Evolutionary conservation across 2,888 invertebrate species (phyloP).

Genomic region (Gisinianus flammeolus): DNA sequence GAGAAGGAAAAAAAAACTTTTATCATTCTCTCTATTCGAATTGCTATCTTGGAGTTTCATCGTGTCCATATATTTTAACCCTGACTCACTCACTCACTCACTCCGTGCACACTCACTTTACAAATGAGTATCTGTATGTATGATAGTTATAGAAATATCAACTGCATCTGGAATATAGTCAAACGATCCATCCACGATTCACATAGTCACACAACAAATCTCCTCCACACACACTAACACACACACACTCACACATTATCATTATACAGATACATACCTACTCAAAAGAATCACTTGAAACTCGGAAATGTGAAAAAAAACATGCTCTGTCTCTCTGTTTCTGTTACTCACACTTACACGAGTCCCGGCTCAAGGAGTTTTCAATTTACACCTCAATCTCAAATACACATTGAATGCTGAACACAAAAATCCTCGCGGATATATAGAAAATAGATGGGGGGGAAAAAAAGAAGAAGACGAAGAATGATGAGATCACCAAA

Average conservation of each 20-base stretch:
- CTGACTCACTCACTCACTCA: slow-evolving; percentile 11
- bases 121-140: not conserved
- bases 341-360: not conserved
- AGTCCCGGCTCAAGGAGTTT: slow-evolving; percentile 35
- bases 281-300: slow-evolving; percentile 6
- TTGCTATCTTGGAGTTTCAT: slow-evolving; percentile 6
- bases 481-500: slow-evolving; percentile 16
- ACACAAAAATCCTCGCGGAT: not conserved
- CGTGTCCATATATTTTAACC: not conserved
- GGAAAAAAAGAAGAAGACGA: not conserved
- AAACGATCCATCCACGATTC: not conserved
- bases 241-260: too few relatives aligned
- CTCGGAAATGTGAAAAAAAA: slow-evolving; percentile 2
- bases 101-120: not conserved
- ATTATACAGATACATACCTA: not conserved
- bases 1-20: slow-evolving; percentile 12
- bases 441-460: not conserved
- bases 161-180: not conserved
- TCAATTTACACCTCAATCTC: slow-evolving; percentile 34
- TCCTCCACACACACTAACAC: too few relatives aligned
- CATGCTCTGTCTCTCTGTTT: not conserved
- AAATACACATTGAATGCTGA: not conserved
- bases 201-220: not conserved
- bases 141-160: not conserved
- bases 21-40: slow-evolving; percentile 13